These are phyloP conservation scores for Drosophila baimaii DNA, from an alignment of 1,140 invertebrate genomes.

Conservation along the genomic window DNA sequence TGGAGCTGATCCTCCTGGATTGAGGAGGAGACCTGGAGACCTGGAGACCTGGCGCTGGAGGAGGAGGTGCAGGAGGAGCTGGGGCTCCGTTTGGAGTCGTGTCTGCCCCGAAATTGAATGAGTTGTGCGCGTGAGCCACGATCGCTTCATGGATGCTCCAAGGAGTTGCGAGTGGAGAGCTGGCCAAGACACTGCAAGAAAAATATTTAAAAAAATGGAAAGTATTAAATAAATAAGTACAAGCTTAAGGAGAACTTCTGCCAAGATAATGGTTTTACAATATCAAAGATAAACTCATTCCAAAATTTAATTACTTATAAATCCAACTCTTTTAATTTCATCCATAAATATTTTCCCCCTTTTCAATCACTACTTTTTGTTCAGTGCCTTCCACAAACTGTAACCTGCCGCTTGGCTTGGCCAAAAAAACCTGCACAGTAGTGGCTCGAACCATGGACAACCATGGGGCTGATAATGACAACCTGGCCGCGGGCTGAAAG, in stretches of 20 bases:
- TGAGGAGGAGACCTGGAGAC: neutral
- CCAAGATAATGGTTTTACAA: too few relatives aligned
- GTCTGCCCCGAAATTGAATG: slow-evolving; percentile 78
- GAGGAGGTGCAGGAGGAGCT: slow-evolving; percentile 1
- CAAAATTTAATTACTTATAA: too few relatives aligned
- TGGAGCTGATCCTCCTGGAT: slow-evolving; percentile 25
- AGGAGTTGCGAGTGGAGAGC: slow-evolving; percentile 6
- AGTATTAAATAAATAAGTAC: too few relatives aligned
- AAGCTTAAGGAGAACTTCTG: too few relatives aligned
- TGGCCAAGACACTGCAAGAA: neutral
- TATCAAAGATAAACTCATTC: too few relatives aligned
- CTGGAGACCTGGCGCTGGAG: slow-evolving; percentile 1
- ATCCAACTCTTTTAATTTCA: too few relatives aligned
- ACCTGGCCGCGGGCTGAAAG: neutral
- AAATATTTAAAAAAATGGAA: too few relatives aligned
- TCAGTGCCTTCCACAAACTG: slow-evolving; percentile 13
- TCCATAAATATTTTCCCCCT: too few relatives aligned
- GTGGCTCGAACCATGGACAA: slow-evolving; percentile 6
- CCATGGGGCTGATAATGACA: too few relatives aligned
- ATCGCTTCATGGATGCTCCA: slow-evolving; percentile 44
- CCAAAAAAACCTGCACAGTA: slow-evolving; percentile 27
- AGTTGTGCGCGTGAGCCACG: slow-evolving; percentile 81
- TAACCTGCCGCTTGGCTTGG: slow-evolving; percentile 35
- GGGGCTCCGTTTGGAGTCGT: slow-evolving; percentile 57
- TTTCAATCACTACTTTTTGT: neutral